Evolutionary conservation across 2,113 vertebrate species (phyloP).

Genomic region (Cavia porcellus): DNA sequence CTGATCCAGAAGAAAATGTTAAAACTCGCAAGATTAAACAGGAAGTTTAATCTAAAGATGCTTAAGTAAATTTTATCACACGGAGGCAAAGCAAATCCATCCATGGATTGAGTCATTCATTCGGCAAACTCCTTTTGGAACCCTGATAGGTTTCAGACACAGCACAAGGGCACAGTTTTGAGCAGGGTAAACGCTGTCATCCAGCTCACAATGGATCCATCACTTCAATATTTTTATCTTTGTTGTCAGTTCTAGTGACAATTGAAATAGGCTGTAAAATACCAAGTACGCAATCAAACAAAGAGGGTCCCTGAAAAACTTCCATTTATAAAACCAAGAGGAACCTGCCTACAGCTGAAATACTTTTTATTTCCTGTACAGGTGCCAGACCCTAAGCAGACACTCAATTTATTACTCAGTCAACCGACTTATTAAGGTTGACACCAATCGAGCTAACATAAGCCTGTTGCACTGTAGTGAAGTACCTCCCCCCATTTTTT

Average conservation of each 20-base stretch:
- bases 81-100: neutral
- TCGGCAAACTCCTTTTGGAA: neutral
- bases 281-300: slow-evolving; percentile 16
- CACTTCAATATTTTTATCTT: slow-evolving; percentile 2
- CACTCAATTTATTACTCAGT: slow-evolving; percentile 89
- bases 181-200: neutral
- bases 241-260: slow-evolving; percentile 64
- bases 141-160: neutral
- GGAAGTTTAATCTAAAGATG: neutral
- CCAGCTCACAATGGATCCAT: neutral
- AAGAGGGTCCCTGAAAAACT: slow-evolving; percentile 76
- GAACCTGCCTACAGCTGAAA: slow-evolving; percentile 85
- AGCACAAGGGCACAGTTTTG: neutral
- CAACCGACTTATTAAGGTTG: slow-evolving; percentile 88
- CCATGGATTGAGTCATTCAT: neutral
- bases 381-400: slow-evolving; percentile 88
- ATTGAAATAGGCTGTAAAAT: slow-evolving; percentile 80
- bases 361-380: slow-evolving; percentile 89
- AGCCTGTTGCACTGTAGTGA: slow-evolving; percentile 83
- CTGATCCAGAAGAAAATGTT: neutral
- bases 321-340: slow-evolving; percentile 86
- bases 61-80: neutral
- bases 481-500: slow-evolving; percentile 64
- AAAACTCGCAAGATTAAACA: neutral
- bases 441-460: slow-evolving; percentile 89